Conservation (phyloP, 2,113 vertebrate genomes). For the Phaethornis superciliosus region DNA sequence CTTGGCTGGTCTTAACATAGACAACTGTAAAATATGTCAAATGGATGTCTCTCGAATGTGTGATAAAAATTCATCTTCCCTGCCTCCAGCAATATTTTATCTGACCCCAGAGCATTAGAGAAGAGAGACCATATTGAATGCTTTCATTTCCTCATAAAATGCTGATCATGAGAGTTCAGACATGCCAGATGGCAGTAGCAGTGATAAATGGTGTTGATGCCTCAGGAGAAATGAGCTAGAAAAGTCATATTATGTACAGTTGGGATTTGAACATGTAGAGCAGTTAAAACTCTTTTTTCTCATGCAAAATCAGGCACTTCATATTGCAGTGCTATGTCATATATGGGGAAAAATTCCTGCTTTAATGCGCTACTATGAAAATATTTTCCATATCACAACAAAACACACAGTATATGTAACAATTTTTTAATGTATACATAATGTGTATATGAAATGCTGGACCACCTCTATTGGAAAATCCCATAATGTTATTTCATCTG, state of each 20-base stretch:
- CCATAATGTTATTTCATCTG: background rate
- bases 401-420: background rate
- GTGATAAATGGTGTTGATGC: conserved; percentile 78
- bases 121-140: conserved; percentile 66
- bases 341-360: background rate
- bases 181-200: conserved; percentile 73
- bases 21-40: conserved; percentile 69
- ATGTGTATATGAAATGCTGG: background rate
- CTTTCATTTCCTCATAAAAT: conserved; percentile 80
- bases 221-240: conserved; percentile 74
- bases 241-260: conserved; percentile 78
- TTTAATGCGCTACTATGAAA: background rate
- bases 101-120: conserved; percentile 74
- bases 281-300: conserved; percentile 73
- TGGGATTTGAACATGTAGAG: conserved; percentile 71
- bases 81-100: conserved; percentile 57
- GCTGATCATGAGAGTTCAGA: conserved; percentile 76
- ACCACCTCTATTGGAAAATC: background rate
- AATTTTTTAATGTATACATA: background rate
- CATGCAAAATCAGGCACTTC: conserved; percentile 39
- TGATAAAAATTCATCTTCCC: conserved; percentile 71
- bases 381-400: background rate
- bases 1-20: conserved; percentile 61
- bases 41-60: conserved; percentile 68
- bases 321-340: conserved; percentile 50